phyloP scores from a whole-genome alignment of 2,888 invertebrate species.

The Lasioglossum vierecki region DNA sequence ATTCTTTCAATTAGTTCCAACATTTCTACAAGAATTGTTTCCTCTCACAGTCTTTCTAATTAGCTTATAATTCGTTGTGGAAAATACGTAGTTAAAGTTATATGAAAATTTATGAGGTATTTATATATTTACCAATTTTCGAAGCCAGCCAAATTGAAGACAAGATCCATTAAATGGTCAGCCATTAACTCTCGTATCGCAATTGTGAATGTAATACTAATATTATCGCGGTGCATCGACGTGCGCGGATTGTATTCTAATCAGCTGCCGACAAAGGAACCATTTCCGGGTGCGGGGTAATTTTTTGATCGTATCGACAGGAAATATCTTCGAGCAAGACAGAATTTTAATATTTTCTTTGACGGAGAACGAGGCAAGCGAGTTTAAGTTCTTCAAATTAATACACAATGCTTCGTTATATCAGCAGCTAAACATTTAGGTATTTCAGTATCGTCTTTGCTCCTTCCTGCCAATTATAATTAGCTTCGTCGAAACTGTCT shows the following conservation, averaged over 20 bases:
- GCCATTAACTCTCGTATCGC: slow-evolving; percentile 1
- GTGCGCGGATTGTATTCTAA: slow-evolving; percentile 53
- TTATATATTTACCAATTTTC: background rate
- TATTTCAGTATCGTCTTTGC: background rate
- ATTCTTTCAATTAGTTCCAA: background rate
- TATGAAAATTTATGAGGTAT: background rate
- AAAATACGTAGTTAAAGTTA: background rate
- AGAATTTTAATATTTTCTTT: slow-evolving; percentile 40
- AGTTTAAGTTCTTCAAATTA: background rate
- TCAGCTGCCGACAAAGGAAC: slow-evolving; percentile 48
- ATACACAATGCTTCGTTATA: background rate
- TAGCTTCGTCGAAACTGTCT: background rate
- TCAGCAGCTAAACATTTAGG: background rate
- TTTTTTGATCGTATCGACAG: slow-evolving; percentile 45
- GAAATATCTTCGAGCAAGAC: slow-evolving; percentile 33
- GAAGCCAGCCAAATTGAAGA: background rate
- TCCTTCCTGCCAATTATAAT: background rate
- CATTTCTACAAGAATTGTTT: too few relatives aligned
- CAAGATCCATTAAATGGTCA: slow-evolving; percentile 9
- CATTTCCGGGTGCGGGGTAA: slow-evolving; percentile 42
- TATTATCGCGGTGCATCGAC: slow-evolving; percentile 31
- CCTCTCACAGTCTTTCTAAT: background rate
- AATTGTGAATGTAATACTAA: slow-evolving; percentile 20
- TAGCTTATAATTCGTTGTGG: background rate
- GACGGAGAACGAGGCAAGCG: background rate